Percentiles rank a stretch among this genome's conserved stretches.
Evolutionary conservation across 2,113 vertebrate species (phyloP).

Genomic region (Tachysurus fulvidraco): DNA sequence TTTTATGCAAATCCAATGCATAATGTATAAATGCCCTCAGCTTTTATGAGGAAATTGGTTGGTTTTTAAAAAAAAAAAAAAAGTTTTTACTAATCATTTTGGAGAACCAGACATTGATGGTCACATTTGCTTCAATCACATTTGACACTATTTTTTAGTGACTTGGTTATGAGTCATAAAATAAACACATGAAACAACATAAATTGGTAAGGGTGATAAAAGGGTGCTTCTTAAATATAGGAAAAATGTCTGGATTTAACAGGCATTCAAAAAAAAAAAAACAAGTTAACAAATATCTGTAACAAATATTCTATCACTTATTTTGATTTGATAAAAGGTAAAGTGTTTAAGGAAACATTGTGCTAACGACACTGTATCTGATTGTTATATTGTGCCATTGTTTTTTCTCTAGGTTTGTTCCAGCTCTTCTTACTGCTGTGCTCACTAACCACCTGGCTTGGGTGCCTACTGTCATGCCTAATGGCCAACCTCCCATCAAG

Average conservation of each 20-base stretch:
- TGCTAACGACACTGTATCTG: neutral
- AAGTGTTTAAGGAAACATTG: neutral
- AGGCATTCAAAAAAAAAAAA: neutral
- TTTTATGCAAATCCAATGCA: no score
- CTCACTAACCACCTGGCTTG: conserved; percentile 97
- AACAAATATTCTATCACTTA: neutral
- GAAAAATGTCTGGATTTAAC: neutral
- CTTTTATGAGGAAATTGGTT: no score
- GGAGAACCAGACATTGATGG: neutral
- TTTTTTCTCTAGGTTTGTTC: conserved; percentile 83
- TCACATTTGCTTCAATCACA: neutral
- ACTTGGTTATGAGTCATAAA: no score
- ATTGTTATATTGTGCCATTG: neutral
- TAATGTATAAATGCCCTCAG: neutral
- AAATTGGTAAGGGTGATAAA: neutral
- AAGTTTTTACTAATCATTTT: neutral
- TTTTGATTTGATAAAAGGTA: neutral
- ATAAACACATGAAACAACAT: no score
- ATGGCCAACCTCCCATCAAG: conserved; percentile 94
- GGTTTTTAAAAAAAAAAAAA: no score
- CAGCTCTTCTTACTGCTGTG: conserved; percentile 93
- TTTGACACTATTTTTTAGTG: no score
- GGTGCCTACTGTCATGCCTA: conserved; percentile 99
- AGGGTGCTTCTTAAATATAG: neutral
- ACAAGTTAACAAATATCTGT: neutral